These are phyloP conservation scores for Meleagris gallopavo DNA, from an alignment of 2,113 vertebrate genomes.

Conservation along the genomic window DNA sequence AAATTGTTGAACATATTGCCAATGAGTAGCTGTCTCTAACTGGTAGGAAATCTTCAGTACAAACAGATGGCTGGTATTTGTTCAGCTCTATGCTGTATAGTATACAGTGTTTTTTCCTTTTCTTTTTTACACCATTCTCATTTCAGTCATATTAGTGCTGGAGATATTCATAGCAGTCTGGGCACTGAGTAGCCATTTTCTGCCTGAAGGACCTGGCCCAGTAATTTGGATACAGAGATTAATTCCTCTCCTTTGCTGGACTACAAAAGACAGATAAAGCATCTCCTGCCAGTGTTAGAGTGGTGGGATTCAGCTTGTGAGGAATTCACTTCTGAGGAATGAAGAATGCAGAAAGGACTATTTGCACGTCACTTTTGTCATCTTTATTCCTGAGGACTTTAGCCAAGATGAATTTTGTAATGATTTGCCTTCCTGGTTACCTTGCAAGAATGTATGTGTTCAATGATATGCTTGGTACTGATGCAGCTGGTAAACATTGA, in stretches of 20 bases:
- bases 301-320: neutral
- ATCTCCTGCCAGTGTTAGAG: neutral
- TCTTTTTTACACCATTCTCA: neutral
- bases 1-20: neutral
- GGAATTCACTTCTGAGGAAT: neutral
- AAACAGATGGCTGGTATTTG: slow-evolving; percentile 34
- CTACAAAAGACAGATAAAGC: neutral
- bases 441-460: accelerated
- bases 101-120: neutral
- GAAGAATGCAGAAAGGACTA: neutral
- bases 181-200: neutral
- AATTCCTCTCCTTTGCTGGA: neutral
- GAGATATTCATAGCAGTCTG: neutral
- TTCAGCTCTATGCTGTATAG: neutral
- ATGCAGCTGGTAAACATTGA: accelerated
- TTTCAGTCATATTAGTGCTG: neutral
- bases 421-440: neutral
- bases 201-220: neutral
- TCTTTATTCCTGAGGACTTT: neutral
- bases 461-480: neutral
- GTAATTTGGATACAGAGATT: neutral
- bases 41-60: neutral
- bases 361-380: neutral
- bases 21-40: neutral
- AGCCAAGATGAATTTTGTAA: neutral